phyloP scores from a whole-genome alignment of 37 sponge, comb jelly and placozoan species.

The Chondrilla cf. caribensis region DNA sequence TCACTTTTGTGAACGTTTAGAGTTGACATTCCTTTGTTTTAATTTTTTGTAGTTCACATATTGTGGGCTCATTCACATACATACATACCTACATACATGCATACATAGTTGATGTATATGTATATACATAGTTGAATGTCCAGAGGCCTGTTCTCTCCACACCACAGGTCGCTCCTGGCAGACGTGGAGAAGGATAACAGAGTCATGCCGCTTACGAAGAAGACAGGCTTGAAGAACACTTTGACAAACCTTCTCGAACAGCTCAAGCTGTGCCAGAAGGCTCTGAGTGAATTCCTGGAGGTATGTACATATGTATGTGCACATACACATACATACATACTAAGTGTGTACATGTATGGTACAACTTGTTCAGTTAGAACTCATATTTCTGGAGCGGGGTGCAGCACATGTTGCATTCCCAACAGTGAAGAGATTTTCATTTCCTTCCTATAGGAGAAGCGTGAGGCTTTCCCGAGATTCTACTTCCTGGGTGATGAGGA shows the following conservation, averaged over 20 bases:
- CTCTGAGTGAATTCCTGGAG: conserved; percentile 95
- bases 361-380: too few relatives aligned
- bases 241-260: conserved; percentile 87
- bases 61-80: neutral
- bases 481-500: conserved; percentile 99
- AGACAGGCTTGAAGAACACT: conserved; percentile 57
- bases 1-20: too few relatives aligned
- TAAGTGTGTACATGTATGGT: too few relatives aligned
- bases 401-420: too few relatives aligned
- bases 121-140: neutral
- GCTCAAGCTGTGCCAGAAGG: conserved; percentile 91
- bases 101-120: neutral
- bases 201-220: conserved; percentile 74
- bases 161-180: conserved; percentile 68
- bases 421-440: too few relatives aligned
- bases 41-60: too few relatives aligned
- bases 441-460: conserved; percentile 70
- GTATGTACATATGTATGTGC: conserved; percentile 16
- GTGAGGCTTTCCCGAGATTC: conserved; percentile 91
- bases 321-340: too few relatives aligned
- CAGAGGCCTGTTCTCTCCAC: too few relatives aligned
- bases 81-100: neutral
- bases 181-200: conserved; percentile 70
- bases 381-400: too few relatives aligned
- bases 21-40: too few relatives aligned